Evolutionary conservation across 2,113 vertebrate genomes (phyloP).

Genomic region (Dasyurus viverrinus): DNA sequence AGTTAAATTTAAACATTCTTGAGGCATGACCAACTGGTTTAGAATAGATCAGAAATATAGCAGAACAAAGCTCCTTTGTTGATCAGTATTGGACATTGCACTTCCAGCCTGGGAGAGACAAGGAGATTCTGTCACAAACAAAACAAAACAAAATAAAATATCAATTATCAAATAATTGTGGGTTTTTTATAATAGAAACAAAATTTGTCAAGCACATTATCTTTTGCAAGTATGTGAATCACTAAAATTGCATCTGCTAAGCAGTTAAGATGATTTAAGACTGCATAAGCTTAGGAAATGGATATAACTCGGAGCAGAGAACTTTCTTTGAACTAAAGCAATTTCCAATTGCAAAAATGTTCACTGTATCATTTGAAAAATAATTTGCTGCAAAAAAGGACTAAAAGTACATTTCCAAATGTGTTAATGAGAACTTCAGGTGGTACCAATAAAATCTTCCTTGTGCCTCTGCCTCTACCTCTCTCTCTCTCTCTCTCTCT

Average conservation of each 20-base stretch:
- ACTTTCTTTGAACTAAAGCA: background rate
- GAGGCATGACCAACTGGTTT: background rate
- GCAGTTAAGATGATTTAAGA: background rate
- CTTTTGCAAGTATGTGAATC: background rate
- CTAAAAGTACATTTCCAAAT: constrained; percentile 9
- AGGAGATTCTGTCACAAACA: background rate
- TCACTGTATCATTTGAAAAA: background rate
- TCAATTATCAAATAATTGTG: constrained; percentile 19
- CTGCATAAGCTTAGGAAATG: background rate
- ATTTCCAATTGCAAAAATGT: background rate
- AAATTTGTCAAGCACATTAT: background rate
- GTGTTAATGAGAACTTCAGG: constrained; percentile 11
- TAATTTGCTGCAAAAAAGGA: background rate
- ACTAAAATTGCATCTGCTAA: background rate
- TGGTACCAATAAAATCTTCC: background rate
- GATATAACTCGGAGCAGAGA: background rate
- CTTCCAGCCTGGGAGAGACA: background rate
- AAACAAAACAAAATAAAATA: background rate
- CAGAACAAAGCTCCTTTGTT: background rate
- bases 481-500: background rate
- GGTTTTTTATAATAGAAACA: background rate
- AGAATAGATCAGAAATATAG: background rate
- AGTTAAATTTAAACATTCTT: background rate
- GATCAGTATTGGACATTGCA: background rate
- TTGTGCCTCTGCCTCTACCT: background rate